Evolutionary conservation across 2,113 vertebrate genomes (phyloP), one percentile per base, ranked within the genome.

Genomic region (Toxostoma redivivum): DNA sequence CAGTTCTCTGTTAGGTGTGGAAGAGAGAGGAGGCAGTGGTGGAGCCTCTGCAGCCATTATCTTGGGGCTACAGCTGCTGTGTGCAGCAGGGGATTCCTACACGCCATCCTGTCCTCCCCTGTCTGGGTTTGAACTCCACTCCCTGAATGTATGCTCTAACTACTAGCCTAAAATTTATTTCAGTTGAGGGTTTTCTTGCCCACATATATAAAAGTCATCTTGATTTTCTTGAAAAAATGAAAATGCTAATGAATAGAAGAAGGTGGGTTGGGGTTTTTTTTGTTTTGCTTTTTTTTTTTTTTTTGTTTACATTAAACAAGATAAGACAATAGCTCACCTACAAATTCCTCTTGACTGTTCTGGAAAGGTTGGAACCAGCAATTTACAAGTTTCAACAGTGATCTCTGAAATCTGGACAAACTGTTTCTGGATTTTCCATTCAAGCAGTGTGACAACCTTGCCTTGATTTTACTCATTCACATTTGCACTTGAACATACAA

Each of bases 91-190:
- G 7, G 4, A 90, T 10, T 5, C 28, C 12, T 16, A 31, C 12
- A 31, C 13, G 16, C 22, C 9, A 20, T 28, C 9, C 9, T 16
- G 2, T 35, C 44, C 21, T 38, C 81, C 19, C 7, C 11, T 38
- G 7, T 1, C 0, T 15, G 56, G 61, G 25, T 58, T 35, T 33
- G 64, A 73, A 17, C 8, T 1, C 23, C 12, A 0, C 12, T 54
- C 28, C 38, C 69, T 45, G 6, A 21, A 33, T 10, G 2, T 10
- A 6, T 30, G 6, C 8, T 79, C 25, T 12, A n/a, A 22, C 35
- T 28, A 25, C 19, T 5, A 65, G 20, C 24, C 28, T 65, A 48
- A 88, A 91, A 25, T 1, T 0, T 19, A 33, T 38, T 65, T 54
- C 33, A 38, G 25, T 6, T 64, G 45, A 47, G 25, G 35, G 20